phyloP scores from a whole-genome alignment of 2,888 invertebrate genomes.

The Melipona bicolor region DNA sequence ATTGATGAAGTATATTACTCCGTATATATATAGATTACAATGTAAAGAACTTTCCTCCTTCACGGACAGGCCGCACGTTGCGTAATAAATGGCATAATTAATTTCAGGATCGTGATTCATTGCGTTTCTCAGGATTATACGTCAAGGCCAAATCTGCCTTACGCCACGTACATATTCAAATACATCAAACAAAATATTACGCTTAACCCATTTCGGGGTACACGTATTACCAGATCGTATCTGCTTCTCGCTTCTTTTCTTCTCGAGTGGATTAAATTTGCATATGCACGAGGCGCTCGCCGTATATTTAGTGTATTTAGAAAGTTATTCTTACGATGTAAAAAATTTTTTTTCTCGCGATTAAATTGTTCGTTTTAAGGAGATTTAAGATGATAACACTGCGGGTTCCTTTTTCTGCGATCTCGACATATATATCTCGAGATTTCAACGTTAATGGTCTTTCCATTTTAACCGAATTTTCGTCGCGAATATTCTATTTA shows the following conservation, averaged over 20 bases:
- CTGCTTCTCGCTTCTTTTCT: not conserved
- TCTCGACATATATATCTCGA: no score
- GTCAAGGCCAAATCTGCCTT: not conserved
- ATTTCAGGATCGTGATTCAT: not conserved
- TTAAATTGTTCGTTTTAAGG: no score
- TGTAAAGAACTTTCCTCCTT: not conserved
- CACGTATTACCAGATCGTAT: not conserved
- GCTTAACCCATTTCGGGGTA: not conserved
- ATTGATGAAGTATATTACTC: not conserved
- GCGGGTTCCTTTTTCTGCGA: no score
- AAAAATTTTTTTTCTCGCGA: no score
- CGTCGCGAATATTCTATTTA: not conserved
- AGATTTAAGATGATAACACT: no score
- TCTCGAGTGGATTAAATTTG: not conserved
- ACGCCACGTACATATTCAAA: no score
- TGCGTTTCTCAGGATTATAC: not conserved
- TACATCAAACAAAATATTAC: not conserved
- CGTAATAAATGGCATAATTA: not conserved
- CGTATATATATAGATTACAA: not conserved
- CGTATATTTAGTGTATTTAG: not conserved
- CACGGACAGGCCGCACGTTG: no score
- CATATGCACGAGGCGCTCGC: no score
- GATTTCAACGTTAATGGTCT: no score
- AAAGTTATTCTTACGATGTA: not conserved
- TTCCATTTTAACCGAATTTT: no score